These are phyloP conservation scores for Caenorhabditis panamensis DNA, from an alignment of 2,888 invertebrate species.

Conservation along the genomic window DNA sequence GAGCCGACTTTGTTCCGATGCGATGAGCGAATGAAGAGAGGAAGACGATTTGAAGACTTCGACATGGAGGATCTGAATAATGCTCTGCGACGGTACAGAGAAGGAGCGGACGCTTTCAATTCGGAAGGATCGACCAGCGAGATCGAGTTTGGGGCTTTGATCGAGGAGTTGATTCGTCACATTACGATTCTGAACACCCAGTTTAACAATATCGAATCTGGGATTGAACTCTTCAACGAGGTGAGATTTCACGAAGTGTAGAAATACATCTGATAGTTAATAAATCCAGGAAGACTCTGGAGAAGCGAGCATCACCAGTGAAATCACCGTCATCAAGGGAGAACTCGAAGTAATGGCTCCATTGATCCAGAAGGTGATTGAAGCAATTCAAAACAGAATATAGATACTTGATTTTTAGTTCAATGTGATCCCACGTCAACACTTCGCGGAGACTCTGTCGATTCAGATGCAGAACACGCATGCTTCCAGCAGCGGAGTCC, in stretches of 20 bases:
- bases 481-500: background rate
- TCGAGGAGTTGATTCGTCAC: background rate
- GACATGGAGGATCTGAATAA: background rate
- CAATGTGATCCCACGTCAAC: background rate
- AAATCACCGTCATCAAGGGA: background rate
- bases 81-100: background rate
- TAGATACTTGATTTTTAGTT: background rate
- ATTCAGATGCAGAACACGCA: background rate
- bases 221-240: background rate
- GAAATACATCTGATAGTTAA: background rate
- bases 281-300: background rate
- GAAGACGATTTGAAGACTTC: background rate
- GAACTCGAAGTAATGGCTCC: background rate
- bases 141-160: background rate
- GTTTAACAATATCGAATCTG: background rate
- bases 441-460: background rate
- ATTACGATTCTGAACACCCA: background rate
- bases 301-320: background rate
- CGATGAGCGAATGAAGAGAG: background rate
- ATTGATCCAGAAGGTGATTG: background rate
- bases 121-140: background rate
- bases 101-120: background rate
- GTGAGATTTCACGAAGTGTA: background rate
- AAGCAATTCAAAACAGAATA: background rate
- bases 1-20: background rate